Conservation (phyloP, 1,140 invertebrate species). For the Carcinoscorpius rotundicauda region DNA sequence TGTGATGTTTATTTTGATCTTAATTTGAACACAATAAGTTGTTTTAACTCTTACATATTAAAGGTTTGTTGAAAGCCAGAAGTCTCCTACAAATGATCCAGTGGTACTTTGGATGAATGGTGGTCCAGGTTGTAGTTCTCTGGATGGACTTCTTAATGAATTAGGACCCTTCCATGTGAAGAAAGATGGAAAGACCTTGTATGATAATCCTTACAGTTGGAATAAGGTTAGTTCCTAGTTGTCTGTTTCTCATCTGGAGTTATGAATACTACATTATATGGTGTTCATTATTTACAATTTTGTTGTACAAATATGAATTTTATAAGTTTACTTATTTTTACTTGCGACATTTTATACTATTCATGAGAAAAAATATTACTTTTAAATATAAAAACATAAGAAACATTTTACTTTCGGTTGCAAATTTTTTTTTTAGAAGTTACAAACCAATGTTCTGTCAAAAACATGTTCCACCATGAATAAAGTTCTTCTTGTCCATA, state of each 20-base stretch:
- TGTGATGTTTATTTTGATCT: too few relatives aligned
- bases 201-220: constrained; percentile 38
- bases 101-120: constrained; percentile 45
- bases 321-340: too few relatives aligned
- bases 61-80: constrained; percentile 42
- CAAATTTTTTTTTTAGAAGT: constrained; percentile 46
- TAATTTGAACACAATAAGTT: too few relatives aligned
- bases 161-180: constrained; percentile 39
- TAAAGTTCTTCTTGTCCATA: too few relatives aligned
- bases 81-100: constrained; percentile 36
- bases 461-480: too few relatives aligned
- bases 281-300: too few relatives aligned
- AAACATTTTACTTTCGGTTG: constrained; percentile 42
- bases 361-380: too few relatives aligned
- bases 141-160: constrained; percentile 39
- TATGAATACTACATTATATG: too few relatives aligned
- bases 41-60: not conserved
- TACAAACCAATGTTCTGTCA: too few relatives aligned
- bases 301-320: too few relatives aligned
- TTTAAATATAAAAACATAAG: not conserved
- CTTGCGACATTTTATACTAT: too few relatives aligned
- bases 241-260: not conserved
- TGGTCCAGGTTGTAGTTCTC: constrained; percentile 43
- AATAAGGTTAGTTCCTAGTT: constrained; percentile 31
- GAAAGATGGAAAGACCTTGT: constrained; percentile 32